A percentile compares a stretch with the other conserved stretches of the same genome.
Evolutionary conservation across 2,888 invertebrate genomes (phyloP).

Genomic region (Mimachlamys varia): DNA sequence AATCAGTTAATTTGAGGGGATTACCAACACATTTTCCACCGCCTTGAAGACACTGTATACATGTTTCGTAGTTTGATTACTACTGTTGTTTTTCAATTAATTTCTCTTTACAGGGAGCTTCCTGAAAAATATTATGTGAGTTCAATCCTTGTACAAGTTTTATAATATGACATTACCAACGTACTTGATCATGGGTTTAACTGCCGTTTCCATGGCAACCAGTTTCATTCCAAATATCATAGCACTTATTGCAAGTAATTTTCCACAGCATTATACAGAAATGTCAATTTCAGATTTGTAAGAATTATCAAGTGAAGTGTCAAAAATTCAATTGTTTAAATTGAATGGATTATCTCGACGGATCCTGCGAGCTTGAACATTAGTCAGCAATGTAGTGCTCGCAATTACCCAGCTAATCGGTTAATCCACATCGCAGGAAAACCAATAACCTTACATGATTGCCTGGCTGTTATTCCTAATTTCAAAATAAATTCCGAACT

Average conservation of each 20-base stretch:
- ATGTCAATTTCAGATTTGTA: slow-evolving; percentile 30
- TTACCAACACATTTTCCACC: too few species aligned
- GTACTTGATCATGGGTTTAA: not conserved
- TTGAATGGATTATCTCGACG: not conserved
- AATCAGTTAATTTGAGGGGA: too few species aligned
- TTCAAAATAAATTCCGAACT: slow-evolving; percentile 1
- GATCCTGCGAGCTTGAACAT: not conserved
- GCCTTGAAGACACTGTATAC: too few species aligned
- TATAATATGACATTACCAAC: not conserved
- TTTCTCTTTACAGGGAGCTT: too few species aligned
- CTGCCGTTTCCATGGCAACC: not conserved
- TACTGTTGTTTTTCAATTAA: too few species aligned
- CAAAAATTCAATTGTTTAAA: slow-evolving; percentile 26
- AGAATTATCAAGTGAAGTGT: slow-evolving; percentile 9
- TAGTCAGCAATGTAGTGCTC: not conserved
- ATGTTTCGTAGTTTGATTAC: too few species aligned
- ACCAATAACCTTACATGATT: slow-evolving; percentile 31
- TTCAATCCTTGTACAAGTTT: not conserved
- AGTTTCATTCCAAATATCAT: slow-evolving; percentile 11
- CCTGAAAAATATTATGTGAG: not conserved
- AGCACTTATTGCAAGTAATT: slow-evolving; percentile 21
- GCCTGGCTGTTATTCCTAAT: not conserved
- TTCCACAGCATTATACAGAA: slow-evolving; percentile 15
- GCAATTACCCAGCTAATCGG: not conserved
- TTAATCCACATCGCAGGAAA: not conserved